phyloP scores from a whole-genome alignment of 2,888 invertebrate genomes.

The Siphlonurus alternatus region DNA sequence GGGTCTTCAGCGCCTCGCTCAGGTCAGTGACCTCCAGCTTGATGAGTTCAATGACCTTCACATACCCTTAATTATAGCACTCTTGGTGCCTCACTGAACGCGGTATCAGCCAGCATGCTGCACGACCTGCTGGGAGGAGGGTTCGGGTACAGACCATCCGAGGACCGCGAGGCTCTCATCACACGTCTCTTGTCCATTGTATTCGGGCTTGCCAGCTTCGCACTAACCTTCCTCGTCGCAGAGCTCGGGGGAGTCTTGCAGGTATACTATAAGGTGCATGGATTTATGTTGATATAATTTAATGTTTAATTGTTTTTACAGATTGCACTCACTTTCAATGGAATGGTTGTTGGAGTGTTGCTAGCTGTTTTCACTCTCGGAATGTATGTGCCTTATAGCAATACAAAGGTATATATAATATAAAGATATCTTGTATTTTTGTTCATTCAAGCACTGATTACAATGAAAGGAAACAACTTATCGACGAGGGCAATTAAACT shows the following conservation, averaged over 20 bases:
- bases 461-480: no score
- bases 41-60: not conserved
- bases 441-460: no score
- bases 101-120: conserved; percentile 76
- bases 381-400: conserved; percentile 78
- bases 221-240: conserved; percentile 70
- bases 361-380: conserved; percentile 75
- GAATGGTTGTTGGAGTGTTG: conserved; percentile 76
- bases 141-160: conserved; percentile 50
- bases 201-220: conserved; percentile 61
- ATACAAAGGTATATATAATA: conserved; percentile 45
- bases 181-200: conserved; percentile 48
- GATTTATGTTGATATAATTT: not conserved
- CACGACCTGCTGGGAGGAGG: conserved; percentile 69
- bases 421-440: no score
- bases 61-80: conserved; percentile 40
- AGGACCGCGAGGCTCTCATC: conserved; percentile 55
- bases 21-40: conserved; percentile 42
- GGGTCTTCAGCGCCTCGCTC: conserved; percentile 88
- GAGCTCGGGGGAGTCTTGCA: conserved; percentile 75
- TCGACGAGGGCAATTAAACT: no score
- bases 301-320: conserved; percentile 18
- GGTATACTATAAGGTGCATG: conserved; percentile 22
- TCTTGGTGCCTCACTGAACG: conserved; percentile 88
- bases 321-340: conserved; percentile 74